Conservation (phyloP, 2,888 invertebrate species). For the Stictocephala bisonia region DNA sequence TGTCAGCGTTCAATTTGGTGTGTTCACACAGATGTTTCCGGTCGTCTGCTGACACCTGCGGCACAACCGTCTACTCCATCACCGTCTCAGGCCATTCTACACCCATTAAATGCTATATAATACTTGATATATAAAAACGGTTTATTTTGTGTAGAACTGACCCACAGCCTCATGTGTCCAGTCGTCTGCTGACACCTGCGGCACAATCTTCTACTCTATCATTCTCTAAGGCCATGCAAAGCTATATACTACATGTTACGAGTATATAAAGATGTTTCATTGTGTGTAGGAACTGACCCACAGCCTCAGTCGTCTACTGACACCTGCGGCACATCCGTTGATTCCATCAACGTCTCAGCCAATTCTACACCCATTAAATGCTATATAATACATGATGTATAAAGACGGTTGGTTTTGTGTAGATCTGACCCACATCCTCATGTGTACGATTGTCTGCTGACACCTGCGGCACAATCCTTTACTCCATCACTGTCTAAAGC, state of each 20-base stretch:
- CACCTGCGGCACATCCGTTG: slow-evolving; percentile 47
- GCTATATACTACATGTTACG: too few relatives aligned
- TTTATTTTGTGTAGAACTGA: too few relatives aligned
- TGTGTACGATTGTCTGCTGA: slow-evolving; percentile 76
- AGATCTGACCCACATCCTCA: too few relatives aligned
- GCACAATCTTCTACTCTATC: slow-evolving; percentile 44
- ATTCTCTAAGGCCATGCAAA: slow-evolving; percentile 31
- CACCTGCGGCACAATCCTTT: slow-evolving; percentile 47
- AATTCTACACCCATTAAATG: too few relatives aligned
- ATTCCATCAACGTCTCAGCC: slow-evolving; percentile 35
- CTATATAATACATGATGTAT: too few relatives aligned
- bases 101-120: too few relatives aligned
- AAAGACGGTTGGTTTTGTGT: too few relatives aligned
- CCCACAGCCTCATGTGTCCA: too few relatives aligned
- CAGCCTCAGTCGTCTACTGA: slow-evolving; percentile 77
- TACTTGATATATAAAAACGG: too few relatives aligned
- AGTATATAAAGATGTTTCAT: too few relatives aligned
- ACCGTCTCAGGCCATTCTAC: slow-evolving; percentile 36
- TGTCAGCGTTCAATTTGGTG: slow-evolving; percentile 68
- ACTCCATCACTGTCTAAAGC: slow-evolving; percentile 35
- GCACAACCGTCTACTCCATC: slow-evolving; percentile 44
- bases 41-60: slow-evolving; percentile 70
- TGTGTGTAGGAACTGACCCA: too few relatives aligned
- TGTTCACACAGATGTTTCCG: slow-evolving; percentile 76
- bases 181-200: slow-evolving; percentile 70